Conservation (phyloP, 2,888 invertebrate species). For the Campaea margaritaria region DNA sequence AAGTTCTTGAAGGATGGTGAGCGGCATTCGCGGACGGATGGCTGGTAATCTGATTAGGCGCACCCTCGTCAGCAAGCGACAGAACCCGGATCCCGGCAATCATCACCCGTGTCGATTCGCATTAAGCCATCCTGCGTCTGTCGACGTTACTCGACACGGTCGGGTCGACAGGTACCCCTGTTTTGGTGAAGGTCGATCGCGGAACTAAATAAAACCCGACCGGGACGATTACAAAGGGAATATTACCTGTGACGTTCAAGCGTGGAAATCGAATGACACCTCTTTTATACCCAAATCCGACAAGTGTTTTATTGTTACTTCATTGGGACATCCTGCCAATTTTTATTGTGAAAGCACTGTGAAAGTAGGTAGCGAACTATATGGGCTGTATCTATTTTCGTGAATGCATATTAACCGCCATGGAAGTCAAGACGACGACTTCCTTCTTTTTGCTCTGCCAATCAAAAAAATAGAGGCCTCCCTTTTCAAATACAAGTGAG, state of each 20-base stretch:
- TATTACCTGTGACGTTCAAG: background rate
- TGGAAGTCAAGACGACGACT: too few species aligned
- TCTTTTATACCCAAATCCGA: too few species aligned
- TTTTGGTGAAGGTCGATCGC: background rate
- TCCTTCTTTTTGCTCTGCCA: too few species aligned
- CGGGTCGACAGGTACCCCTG: constrained; percentile 2
- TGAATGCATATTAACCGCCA: too few species aligned
- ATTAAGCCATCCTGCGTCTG: constrained; percentile 17
- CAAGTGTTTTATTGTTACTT: too few species aligned
- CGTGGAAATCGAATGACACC: too few species aligned
- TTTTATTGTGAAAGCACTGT: too few species aligned
- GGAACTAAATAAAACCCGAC: background rate
- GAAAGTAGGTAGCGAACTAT: too few species aligned
- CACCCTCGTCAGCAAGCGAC: constrained; percentile 50
- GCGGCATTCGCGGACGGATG: constrained; percentile 39
- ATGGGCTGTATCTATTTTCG: too few species aligned
- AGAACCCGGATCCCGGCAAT: constrained; percentile 54
- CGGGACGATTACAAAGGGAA: background rate
- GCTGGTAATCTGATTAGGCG: constrained; percentile 57
- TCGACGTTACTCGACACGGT: constrained; percentile 1
- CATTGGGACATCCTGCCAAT: too few species aligned
- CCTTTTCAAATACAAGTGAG: too few species aligned
- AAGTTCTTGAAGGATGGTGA: background rate
- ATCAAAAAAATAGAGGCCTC: too few species aligned
- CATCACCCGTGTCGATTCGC: constrained; percentile 51